These are phyloP conservation scores for Hololepta plana DNA, from an alignment of 2,888 invertebrate species.

Conservation along the genomic window DNA sequence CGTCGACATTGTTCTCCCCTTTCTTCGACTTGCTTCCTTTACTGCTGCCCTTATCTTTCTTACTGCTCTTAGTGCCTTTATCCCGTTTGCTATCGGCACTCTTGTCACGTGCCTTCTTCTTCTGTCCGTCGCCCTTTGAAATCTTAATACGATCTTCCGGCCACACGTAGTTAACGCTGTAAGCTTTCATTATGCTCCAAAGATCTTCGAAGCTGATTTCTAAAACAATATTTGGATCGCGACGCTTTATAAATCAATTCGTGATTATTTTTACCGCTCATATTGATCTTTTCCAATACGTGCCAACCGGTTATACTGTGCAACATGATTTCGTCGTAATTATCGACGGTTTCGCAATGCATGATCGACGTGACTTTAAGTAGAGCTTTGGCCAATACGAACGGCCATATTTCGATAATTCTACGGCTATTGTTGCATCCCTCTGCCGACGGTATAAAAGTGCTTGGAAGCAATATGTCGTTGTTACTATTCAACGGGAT, in stretches of 20 bases:
- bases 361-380: constrained; percentile 26
- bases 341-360: constrained; percentile 19
- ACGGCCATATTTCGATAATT: constrained; percentile 28
- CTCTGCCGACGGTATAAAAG: neutral
- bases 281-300: constrained; percentile 16
- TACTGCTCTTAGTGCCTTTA: constrained; percentile 4
- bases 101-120: constrained; percentile 1
- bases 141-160: constrained; percentile 3
- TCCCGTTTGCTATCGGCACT: neutral
- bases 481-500: constrained; percentile 24
- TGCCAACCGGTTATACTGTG: constrained; percentile 32
- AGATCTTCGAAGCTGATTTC: neutral
- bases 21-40: constrained; percentile 7
- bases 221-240: neutral
- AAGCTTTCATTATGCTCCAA: neutral
- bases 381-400: constrained; percentile 29
- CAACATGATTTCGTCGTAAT: constrained; percentile 26
- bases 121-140: constrained; percentile 1
- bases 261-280: constrained; percentile 10
- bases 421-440: neutral
- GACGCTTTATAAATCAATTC: neutral
- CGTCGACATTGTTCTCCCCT: too few species aligned
- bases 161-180: neutral
- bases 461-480: constrained; percentile 23
- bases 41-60: constrained; percentile 4